Conservation (phyloP, 2,113 vertebrate species). For the Sander vitreus region DNA sequence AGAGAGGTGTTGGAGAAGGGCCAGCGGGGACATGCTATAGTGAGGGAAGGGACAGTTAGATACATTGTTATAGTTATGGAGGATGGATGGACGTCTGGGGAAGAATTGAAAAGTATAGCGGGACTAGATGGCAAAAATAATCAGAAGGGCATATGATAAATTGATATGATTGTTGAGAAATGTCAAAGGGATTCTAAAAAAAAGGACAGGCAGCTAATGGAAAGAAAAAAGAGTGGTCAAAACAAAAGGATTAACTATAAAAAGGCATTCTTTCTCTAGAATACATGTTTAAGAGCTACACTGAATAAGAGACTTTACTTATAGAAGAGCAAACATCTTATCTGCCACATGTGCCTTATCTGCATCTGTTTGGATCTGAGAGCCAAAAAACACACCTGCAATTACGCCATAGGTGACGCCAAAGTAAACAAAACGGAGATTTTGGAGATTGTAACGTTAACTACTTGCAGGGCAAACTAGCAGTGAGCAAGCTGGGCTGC, state of each 20-base stretch:
- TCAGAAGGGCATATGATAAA: conserved; percentile 3
- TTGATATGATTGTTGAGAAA: background rate
- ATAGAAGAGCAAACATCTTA: background rate
- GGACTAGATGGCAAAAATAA: background rate
- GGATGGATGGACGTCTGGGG: conserved; percentile 9
- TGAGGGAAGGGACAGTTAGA: conserved; percentile 1
- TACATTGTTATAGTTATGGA: conserved; percentile 21
- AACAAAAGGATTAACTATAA: background rate
- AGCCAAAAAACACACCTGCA: no score
- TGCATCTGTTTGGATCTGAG: no score
- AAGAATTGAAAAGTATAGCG: background rate
- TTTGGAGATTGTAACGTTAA: no score
- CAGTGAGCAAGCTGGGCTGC: no score
- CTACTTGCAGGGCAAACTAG: no score
- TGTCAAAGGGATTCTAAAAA: background rate
- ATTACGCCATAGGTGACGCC: no score
- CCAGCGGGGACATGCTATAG: conserved; percentile 13
- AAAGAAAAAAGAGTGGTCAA: background rate
- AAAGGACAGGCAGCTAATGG: background rate
- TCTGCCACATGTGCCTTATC: background rate
- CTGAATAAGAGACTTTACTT: no score
- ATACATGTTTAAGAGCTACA: background rate
- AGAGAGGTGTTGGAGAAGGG: background rate
- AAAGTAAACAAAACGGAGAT: no score
- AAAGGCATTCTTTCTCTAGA: background rate